Evolutionary conservation across 2,888 invertebrate species (phyloP), one percentile per base, ranked within the genome.

Genomic region (Spisula solida): DNA sequence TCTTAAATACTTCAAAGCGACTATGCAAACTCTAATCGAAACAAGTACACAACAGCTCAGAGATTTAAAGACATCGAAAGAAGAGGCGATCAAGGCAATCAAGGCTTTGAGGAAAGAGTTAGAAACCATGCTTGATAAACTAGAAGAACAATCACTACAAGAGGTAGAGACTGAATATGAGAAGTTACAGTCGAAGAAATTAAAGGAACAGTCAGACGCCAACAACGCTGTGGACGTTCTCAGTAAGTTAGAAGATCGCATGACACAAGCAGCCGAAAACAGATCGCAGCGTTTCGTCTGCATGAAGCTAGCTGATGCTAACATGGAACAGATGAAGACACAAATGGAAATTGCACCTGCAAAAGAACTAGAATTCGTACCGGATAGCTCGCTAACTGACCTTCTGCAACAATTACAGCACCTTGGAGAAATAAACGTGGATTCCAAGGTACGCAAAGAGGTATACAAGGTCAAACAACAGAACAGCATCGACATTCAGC

Each of bases 221-320:
- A 56, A 82, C n/a, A 31, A 60, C 18, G n/a, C 29, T 10, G 0
- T 82, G 16, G 34, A 16, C 18, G 20, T 12, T 60, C 20, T 82
- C 8, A 2, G n/a, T 20, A 14, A 55, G n/a, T 20, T 34, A 5
- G 34, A 20, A 60, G 60, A 82, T 8, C n/a, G 4, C 0, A 48
- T 82, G 60, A 56, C 34, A 16, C 25, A 82, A n/a, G 25, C 60
- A 0, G 55, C 34, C 0, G 82, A 60, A 20, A 82, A 82, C 41
- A 56, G 34, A 60, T 29, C 82, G 10, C 82, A 82, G 29, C 34
- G 60, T 16, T 82, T 82, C 34, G 60, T 82, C 31, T 55, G n/a
- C n/a, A 82, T 82, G 82, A 82, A 82, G 34, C 6, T n/a, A 34
- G 60, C 82, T n/a, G 34, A 60, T 20, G 41, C 14, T 29, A 60